Conservation (phyloP, 2,113 vertebrate genomes). For the Syrmaticus mikado region DNA sequence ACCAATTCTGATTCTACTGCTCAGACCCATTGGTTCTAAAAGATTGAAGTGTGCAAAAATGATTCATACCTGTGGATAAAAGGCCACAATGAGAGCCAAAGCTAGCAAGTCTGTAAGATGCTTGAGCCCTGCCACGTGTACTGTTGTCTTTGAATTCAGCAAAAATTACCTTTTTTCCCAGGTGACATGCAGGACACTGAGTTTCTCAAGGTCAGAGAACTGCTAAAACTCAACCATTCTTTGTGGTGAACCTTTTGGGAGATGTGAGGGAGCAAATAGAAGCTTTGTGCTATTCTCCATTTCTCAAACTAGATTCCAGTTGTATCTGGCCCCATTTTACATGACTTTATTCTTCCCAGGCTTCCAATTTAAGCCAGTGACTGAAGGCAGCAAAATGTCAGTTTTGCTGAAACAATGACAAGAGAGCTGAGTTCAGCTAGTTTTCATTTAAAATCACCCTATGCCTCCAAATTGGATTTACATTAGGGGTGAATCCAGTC, state of each 20-base stretch:
- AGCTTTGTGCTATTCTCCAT: slow-evolving; percentile 23
- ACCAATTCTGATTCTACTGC: neutral
- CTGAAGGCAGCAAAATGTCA: slow-evolving; percentile 29
- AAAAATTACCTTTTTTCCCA: neutral
- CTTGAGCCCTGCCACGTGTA: neutral
- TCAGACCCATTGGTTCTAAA: neutral
- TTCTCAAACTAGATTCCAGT: neutral
- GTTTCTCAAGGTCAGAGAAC: slow-evolving; percentile 4
- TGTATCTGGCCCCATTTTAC: neutral
- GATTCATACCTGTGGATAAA: neutral
- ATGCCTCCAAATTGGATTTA: neutral
- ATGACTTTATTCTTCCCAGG: slow-evolving; percentile 9
- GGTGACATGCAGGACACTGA: neutral
- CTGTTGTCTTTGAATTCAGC: neutral
- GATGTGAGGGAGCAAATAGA: slow-evolving; percentile 1
- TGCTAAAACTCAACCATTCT: neutral
- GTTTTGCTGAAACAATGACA: neutral
- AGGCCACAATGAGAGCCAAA: neutral
- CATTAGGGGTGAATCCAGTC: neutral
- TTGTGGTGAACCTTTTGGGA: neutral
- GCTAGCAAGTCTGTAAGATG: neutral
- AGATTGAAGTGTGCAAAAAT: neutral
- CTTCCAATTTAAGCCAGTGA: slow-evolving; percentile 20
- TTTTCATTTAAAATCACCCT: slow-evolving; percentile 25
- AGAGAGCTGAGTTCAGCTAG: neutral